Evolutionary conservation across 2,113 vertebrate genomes (phyloP).

Genomic region (Toxostoma redivivum): DNA sequence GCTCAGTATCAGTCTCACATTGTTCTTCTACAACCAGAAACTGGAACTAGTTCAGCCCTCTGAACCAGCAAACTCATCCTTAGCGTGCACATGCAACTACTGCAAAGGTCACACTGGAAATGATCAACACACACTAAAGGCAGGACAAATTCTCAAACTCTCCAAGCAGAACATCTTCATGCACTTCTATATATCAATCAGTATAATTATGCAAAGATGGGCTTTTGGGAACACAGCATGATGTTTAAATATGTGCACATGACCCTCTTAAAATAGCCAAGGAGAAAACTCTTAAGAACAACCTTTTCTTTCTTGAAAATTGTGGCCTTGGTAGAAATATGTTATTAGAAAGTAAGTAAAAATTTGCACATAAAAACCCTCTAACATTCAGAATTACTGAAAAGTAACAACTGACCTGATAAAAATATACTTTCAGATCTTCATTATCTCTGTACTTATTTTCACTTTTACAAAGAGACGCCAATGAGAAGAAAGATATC

Average conservation of each 20-base stretch:
- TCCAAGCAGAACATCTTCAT: background rate
- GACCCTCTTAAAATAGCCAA: background rate
- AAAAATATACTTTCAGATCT: slow-evolving; percentile 71
- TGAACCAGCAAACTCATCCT: background rate
- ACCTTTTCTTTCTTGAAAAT: background rate
- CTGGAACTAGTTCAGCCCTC: background rate
- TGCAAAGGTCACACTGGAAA: background rate
- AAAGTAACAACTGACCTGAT: slow-evolving; percentile 78
- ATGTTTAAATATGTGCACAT: background rate
- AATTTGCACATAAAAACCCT: background rate
- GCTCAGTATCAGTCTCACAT: background rate
- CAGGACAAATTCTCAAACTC: background rate
- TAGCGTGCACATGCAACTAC: background rate
- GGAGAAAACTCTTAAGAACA: background rate
- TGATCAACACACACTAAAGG: background rate
- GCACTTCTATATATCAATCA: background rate
- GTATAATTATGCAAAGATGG: background rate
- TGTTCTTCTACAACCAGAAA: background rate
- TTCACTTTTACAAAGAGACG: slow-evolving; percentile 61
- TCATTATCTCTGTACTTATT: slow-evolving; percentile 44
- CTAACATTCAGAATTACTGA: background rate
- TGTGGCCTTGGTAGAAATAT: background rate
- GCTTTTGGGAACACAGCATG: background rate
- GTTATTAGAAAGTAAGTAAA: background rate
- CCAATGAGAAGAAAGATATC: slow-evolving; percentile 72